Evolutionary conservation across 2,113 vertebrate species (phyloP).

Genomic region (Calonectris borealis): DNA sequence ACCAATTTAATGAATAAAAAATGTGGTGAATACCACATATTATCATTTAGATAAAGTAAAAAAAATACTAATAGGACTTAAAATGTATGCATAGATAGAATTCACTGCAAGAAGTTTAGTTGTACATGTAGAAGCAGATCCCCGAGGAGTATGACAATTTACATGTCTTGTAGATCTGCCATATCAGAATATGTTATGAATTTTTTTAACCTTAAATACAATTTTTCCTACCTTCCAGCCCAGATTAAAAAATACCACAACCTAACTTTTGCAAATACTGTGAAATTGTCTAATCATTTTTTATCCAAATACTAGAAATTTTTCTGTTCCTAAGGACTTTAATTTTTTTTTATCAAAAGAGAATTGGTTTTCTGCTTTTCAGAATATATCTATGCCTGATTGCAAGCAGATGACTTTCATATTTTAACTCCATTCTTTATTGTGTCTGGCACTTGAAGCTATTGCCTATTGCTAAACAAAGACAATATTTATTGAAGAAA

Average conservation of each 20-base stretch:
- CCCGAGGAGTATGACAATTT: background rate
- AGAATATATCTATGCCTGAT: background rate
- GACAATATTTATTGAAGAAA: background rate
- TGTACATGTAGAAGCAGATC: background rate
- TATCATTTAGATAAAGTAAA: background rate
- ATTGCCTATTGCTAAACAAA: background rate
- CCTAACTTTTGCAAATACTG: background rate
- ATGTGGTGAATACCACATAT: background rate
- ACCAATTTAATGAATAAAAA: conserved; percentile 5
- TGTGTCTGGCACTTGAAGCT: background rate
- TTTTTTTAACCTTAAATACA: background rate
- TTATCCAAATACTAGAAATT: background rate
- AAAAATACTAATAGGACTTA: background rate
- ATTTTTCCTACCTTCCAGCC: background rate
- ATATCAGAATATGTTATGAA: background rate
- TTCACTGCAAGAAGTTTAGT: background rate
- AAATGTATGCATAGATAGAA: background rate
- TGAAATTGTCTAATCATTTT: background rate
- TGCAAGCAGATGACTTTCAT: rapidly evolving
- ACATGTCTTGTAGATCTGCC: background rate
- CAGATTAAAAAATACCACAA: background rate
- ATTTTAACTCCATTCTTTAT: background rate
- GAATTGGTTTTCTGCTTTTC: background rate
- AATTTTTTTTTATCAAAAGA: background rate
- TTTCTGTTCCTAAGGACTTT: background rate